Conservation (phyloP, 1,140 invertebrate genomes). For the Scaptomyza montana region DNA sequence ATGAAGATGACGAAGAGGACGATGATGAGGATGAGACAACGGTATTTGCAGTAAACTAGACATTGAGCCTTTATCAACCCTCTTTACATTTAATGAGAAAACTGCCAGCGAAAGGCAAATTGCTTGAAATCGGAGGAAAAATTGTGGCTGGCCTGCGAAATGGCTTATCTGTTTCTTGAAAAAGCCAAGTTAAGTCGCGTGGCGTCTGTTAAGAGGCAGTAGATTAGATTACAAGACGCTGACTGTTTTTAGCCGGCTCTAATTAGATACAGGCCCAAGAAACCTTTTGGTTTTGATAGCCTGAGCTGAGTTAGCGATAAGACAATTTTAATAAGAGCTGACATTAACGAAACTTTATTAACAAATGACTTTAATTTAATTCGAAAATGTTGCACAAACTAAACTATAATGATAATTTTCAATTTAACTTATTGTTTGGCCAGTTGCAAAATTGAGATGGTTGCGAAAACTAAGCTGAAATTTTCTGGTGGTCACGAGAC, state of each 20-base stretch:
- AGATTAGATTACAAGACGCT: constrained; percentile 5
- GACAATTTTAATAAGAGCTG: background rate
- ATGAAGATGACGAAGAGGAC: constrained; percentile 42
- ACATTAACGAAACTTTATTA: too few relatives aligned
- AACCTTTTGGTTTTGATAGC: background rate
- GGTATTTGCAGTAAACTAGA: constrained; percentile 54
- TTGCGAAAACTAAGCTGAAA: too few relatives aligned
- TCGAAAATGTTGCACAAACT: too few relatives aligned
- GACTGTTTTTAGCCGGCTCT: background rate
- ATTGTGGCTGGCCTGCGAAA: background rate
- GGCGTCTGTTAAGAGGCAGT: background rate
- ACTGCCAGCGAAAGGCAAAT: constrained; percentile 56
- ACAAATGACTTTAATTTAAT: too few relatives aligned
- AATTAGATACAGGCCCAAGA: background rate
- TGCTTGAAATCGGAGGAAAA: constrained; percentile 59
- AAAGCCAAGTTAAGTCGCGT: background rate
- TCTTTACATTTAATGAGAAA: constrained; percentile 55
- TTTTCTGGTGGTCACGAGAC: too few relatives aligned
- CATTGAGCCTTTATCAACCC: constrained; percentile 13
- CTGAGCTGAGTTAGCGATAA: background rate
- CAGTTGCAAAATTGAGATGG: too few relatives aligned
- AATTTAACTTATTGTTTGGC: too few relatives aligned
- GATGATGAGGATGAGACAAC: constrained; percentile 63
- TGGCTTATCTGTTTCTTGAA: constrained; percentile 1
- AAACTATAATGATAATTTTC: too few relatives aligned